phyloP scores from a whole-genome alignment of 2,797 vertebrate genomes.

The Tapera naevia region DNA sequence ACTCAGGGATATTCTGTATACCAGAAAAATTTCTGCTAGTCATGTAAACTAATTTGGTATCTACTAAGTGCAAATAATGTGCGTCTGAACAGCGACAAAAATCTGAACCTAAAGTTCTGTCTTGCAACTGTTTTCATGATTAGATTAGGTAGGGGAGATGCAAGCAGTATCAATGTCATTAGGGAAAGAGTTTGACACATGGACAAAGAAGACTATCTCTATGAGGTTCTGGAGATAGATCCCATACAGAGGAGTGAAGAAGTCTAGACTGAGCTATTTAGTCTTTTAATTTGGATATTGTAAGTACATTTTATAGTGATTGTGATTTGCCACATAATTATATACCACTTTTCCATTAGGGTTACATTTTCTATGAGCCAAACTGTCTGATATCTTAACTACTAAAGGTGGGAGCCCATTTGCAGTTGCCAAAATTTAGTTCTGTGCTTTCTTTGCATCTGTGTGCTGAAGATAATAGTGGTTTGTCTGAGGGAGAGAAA shows the following conservation, averaged over 20 bases:
- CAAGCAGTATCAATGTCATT: fast-evolving
- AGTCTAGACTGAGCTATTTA: conserved; percentile 7
- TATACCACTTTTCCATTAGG: not conserved
- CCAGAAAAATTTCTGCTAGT: not conserved
- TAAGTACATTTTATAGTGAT: not conserved
- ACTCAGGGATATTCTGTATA: not conserved
- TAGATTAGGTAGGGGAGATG: not conserved
- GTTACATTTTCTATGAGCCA: not conserved
- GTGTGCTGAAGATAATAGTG: not conserved
- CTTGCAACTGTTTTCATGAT: not conserved
- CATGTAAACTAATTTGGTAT: not conserved
- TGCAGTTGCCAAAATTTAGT: not conserved
- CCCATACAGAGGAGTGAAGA: not conserved
- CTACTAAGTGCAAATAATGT: not conserved
- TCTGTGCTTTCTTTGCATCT: not conserved
- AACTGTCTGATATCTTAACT: not conserved
- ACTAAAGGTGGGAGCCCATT: not conserved
- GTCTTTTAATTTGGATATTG: conserved; percentile 1
- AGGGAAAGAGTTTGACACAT: not conserved
- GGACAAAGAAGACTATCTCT: not conserved
- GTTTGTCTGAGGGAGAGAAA: not conserved
- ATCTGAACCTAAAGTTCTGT: not conserved
- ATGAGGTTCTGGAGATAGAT: not conserved
- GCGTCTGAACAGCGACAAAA: not conserved
- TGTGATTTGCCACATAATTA: not conserved